These are phyloP conservation scores for Pammene aurita DNA, from an alignment of 2,888 invertebrate genomes.

Conservation along the genomic window DNA sequence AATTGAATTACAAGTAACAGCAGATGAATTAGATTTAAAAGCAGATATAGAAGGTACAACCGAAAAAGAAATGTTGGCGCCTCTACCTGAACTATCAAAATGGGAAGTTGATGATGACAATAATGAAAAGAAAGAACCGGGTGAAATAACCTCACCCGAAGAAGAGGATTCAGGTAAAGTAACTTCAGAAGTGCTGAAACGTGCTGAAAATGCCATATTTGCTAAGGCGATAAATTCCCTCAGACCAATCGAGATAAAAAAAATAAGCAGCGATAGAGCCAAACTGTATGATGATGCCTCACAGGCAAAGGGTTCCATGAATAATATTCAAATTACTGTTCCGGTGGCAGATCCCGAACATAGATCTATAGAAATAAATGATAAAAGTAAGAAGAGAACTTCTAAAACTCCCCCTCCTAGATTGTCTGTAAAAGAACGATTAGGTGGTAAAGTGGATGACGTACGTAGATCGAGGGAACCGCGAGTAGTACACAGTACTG, in stretches of 20 bases:
- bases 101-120: constrained; percentile 91
- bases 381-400: constrained; percentile 66
- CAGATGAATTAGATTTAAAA: constrained; percentile 82
- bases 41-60: constrained; percentile 71
- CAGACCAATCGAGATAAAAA: constrained; percentile 89
- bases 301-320: constrained; percentile 66
- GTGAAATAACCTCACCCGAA: constrained; percentile 76
- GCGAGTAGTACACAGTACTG: constrained; percentile 79
- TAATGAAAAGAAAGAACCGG: constrained; percentile 74
- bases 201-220: constrained; percentile 96
- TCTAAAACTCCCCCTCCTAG: constrained; percentile 84
- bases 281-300: constrained; percentile 85
- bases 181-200: constrained; percentile 93
- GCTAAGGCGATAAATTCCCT: constrained; percentile 93
- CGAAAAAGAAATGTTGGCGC: constrained; percentile 86
- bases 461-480: constrained; percentile 79
- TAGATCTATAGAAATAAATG: constrained; percentile 76
- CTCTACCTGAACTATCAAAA: constrained; percentile 91
- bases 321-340: constrained; percentile 83
- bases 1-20: constrained; percentile 82
- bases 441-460: constrained; percentile 90
- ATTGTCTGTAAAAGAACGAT: constrained; percentile 89
- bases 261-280: constrained; percentile 87
- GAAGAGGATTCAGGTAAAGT: constrained; percentile 86
- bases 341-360: constrained; percentile 73